Evolutionary conservation across 2,888 invertebrate species (phyloP).

Genomic region (Himalopsyche kuldschensis): DNA sequence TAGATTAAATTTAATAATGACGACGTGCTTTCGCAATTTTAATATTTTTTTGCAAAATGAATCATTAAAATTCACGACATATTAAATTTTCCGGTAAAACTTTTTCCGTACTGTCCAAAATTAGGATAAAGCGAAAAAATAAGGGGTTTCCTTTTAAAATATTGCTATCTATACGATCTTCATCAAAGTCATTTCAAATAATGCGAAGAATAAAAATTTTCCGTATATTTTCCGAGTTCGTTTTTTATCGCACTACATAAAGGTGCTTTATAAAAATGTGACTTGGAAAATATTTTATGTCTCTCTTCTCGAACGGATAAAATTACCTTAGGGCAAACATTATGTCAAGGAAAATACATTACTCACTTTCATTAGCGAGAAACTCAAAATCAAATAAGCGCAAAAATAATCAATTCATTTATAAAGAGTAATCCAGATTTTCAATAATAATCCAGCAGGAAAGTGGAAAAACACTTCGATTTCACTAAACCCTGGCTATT

Average conservation of each 20-base stretch:
- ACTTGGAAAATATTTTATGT: not conserved
- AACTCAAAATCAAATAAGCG: not conserved
- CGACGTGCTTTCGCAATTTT: no score
- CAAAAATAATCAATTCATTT: not conserved
- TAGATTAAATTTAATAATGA: no score
- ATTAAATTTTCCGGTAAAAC: no score
- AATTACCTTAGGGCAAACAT: not conserved
- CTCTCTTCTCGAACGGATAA: not conserved
- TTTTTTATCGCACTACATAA: not conserved
- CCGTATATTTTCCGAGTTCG: not conserved
- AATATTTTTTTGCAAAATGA: no score
- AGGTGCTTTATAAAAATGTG: not conserved
- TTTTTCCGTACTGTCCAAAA: no score
- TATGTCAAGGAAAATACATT: not conserved
- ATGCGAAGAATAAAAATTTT: not conserved
- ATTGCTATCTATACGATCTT: not conserved
- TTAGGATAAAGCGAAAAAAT: not conserved
- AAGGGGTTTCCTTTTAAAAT: not conserved
- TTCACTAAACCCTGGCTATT: not conserved
- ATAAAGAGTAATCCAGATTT: not conserved
- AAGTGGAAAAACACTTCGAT: not conserved
- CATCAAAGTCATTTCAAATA: not conserved
- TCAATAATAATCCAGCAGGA: not conserved
- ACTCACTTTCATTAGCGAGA: not conserved
- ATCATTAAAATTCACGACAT: no score